phyloP scores from a whole-genome alignment of 2,113 vertebrate species.

The Oceanites oceanicus region DNA sequence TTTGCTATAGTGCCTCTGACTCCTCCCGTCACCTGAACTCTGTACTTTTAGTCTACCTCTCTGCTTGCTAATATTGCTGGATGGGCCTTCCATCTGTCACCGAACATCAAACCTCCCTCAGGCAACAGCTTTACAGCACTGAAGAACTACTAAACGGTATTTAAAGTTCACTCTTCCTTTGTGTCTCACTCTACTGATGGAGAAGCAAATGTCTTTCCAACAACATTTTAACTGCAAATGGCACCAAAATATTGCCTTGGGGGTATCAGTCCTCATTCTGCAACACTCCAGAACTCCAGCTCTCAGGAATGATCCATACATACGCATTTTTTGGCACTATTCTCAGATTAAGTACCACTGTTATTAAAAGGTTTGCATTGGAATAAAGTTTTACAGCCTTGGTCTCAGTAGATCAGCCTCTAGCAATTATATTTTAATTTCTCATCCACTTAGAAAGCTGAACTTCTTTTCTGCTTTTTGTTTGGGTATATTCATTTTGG shows the following conservation, averaged over 20 bases:
- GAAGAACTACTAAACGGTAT: not conserved
- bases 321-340: not conserved
- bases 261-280: not conserved
- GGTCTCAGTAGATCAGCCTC: not conserved
- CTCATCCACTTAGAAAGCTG: not conserved
- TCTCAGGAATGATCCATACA: not conserved
- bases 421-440: not conserved
- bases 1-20: not conserved
- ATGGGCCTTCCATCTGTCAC: not conserved
- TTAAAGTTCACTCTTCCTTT: not conserved
- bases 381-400: not conserved
- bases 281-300: not conserved
- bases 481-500: fast-evolving
- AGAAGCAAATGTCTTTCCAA: not conserved
- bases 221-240: not conserved
- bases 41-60: not conserved
- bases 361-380: not conserved
- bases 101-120: not conserved
- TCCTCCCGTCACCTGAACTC: not conserved
- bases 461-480: not conserved
- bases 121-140: not conserved
- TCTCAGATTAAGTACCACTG: not conserved
- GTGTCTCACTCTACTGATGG: not conserved
- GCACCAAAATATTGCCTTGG: not conserved
- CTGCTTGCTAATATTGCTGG: not conserved